Evolutionary conservation across 2,113 vertebrate species (phyloP).

Genomic region (Acanthisitta chloris): DNA sequence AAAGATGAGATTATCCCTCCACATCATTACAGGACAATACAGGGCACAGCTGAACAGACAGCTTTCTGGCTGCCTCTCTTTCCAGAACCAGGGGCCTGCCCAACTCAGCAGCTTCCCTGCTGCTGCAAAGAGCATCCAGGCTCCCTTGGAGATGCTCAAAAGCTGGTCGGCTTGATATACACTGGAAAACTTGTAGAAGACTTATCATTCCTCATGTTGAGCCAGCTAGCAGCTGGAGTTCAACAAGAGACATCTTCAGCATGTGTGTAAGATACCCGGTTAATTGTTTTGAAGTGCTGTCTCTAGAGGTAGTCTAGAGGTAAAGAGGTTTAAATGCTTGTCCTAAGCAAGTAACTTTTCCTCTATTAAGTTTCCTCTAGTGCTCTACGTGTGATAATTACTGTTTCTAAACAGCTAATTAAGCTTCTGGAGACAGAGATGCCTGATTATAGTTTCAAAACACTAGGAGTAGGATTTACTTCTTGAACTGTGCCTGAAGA

Average conservation of each 20-base stretch:
- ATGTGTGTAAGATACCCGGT: background rate
- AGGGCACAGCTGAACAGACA: background rate
- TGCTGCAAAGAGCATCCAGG: background rate
- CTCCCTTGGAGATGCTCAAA: background rate
- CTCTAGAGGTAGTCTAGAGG: background rate
- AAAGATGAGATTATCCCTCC: background rate
- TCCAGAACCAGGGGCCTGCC: background rate
- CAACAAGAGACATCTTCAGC: background rate
- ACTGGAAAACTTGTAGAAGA: background rate
- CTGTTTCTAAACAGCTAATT: constrained; percentile 37
- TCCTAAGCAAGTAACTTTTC: background rate
- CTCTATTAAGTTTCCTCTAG: background rate
- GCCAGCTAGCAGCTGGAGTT: background rate
- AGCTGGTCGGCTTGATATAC: background rate
- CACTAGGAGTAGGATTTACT: background rate
- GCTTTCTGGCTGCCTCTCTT: background rate
- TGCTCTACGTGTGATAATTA: background rate
- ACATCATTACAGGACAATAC: background rate
- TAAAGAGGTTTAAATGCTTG: constrained; percentile 3
- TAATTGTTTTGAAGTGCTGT: constrained; percentile 31
- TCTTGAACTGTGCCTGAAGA: background rate
- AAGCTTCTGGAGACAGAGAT: constrained; percentile 1
- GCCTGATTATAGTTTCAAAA: constrained; percentile 20
- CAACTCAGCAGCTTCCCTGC: background rate
- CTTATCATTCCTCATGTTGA: background rate